Evolutionary conservation across 1,140 invertebrate species (phyloP), one percentile per base, ranked within the genome.

Genomic region (Lamellibrachia luymesi): DNA sequence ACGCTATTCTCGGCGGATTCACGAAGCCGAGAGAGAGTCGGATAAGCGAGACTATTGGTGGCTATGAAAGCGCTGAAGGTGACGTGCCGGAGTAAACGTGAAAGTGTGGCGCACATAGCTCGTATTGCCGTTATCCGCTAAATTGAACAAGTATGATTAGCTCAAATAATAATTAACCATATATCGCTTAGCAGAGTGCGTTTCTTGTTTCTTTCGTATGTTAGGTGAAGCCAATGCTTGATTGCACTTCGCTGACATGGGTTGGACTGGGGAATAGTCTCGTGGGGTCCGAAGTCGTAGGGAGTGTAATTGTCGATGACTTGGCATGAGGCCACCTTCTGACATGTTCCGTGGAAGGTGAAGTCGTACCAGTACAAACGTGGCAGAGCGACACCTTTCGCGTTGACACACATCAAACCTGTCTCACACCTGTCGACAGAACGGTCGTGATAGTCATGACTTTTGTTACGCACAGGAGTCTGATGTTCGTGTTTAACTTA

Each of bases 351-450:
- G 64, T 17, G 64, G 64, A 80, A 80, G 6, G 13, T 80, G 64
- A 80, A 80, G 64, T 80, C 64, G 25, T 4, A 80, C 64, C 64
- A 80, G 64, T 80, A 80, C 92, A 92, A 93, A 98, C 99, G 97
- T 98, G 98, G 95, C 97, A 98, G 94, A 98, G 99, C 96, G 97
- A 99, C 38, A 97, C 99, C 92, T 97, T 97, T 13, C 94, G 94
- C 51, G 91, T 94, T 49, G 80, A 95, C 7, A 94, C 95, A 49
- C 93, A 94, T 50, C 49, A 50, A 0, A 91, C 51, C 91, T 22
- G 49, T 17, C 17, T 91, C 91, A 91, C 91, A 91, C 51, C 56
- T 64, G 52, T 92, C 92, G 51, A 51, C 92, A 92, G 50, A 51
- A 90, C 4, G 13, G 10, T 92, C 92, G n/a, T 50, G 10, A 49